Conservation (phyloP, 2,113 vertebrate genomes). For the Dinomys branickii region DNA sequence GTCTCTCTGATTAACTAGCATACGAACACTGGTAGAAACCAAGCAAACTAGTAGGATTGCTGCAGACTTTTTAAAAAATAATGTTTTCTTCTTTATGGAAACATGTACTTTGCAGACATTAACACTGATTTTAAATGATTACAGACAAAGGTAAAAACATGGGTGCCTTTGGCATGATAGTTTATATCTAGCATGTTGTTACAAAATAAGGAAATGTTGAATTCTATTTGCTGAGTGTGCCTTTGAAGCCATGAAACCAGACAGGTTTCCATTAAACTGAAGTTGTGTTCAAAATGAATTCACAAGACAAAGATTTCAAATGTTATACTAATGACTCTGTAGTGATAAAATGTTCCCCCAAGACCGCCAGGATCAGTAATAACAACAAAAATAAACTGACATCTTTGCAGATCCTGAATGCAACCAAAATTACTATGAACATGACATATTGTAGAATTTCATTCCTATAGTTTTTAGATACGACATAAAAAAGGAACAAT, state of each 20-base stretch:
- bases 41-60: slow-evolving; percentile 2
- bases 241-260: slow-evolving; percentile 13
- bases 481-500: slow-evolving; percentile 57
- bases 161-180: slow-evolving; percentile 25
- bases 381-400: neutral
- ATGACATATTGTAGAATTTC: slow-evolving; percentile 37
- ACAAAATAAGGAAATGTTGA: neutral
- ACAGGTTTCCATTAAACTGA: slow-evolving; percentile 22
- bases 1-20: neutral
- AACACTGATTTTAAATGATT: slow-evolving; percentile 52
- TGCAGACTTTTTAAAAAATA: slow-evolving; percentile 46
- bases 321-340: neutral
- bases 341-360: neutral
- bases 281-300: slow-evolving; percentile 8
- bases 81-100: slow-evolving; percentile 58
- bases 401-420: neutral
- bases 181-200: slow-evolving; percentile 12
- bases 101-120: slow-evolving; percentile 57
- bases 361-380: neutral
- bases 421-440: slow-evolving; percentile 18
- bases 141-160: slow-evolving; percentile 33
- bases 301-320: slow-evolving; percentile 27
- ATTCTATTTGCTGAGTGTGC: slow-evolving; percentile 1
- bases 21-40: neutral
- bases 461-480: slow-evolving; percentile 24